phyloP scores from a whole-genome alignment of 2,888 invertebrate genomes.

The Alcis repandata region DNA sequence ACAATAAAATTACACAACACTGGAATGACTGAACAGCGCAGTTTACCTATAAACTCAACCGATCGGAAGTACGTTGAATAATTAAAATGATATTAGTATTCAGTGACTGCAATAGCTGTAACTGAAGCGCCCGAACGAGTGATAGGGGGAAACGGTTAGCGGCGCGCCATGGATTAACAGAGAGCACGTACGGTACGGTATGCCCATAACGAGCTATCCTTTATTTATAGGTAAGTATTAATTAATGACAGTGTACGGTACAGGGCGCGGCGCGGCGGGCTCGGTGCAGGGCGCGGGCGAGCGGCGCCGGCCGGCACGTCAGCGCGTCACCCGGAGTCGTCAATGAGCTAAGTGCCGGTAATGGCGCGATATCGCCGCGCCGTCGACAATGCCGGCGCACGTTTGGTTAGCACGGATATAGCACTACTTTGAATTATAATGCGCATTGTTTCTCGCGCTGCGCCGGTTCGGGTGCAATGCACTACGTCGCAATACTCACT shows the following conservation, averaged over 20 bases:
- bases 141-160: constrained; percentile 20
- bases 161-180: constrained; percentile 23
- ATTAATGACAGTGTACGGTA: constrained; percentile 21
- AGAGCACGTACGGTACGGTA: constrained; percentile 21
- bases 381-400: constrained; percentile 68
- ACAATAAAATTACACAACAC: constrained; percentile 9
- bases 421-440: constrained; percentile 84
- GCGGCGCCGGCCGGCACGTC: constrained; percentile 30
- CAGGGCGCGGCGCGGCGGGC: constrained; percentile 5
- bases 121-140: constrained; percentile 21
- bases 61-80: constrained; percentile 17
- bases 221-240: constrained; percentile 33
- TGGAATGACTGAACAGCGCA: neutral
- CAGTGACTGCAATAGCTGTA: constrained; percentile 17
- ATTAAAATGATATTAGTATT: constrained; percentile 11
- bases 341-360: constrained; percentile 59
- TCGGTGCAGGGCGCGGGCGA: constrained; percentile 16
- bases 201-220: constrained; percentile 21
- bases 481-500: constrained; percentile 75
- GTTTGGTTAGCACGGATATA: constrained; percentile 82
- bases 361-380: constrained; percentile 55
- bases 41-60: neutral
- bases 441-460: constrained; percentile 80
- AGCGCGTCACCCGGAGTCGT: constrained; percentile 51
- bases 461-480: constrained; percentile 81